Evolutionary conservation across 1,140 invertebrate genomes (phyloP), one percentile per base, ranked within the genome.

Genomic region (Chlorops oryzae): DNA sequence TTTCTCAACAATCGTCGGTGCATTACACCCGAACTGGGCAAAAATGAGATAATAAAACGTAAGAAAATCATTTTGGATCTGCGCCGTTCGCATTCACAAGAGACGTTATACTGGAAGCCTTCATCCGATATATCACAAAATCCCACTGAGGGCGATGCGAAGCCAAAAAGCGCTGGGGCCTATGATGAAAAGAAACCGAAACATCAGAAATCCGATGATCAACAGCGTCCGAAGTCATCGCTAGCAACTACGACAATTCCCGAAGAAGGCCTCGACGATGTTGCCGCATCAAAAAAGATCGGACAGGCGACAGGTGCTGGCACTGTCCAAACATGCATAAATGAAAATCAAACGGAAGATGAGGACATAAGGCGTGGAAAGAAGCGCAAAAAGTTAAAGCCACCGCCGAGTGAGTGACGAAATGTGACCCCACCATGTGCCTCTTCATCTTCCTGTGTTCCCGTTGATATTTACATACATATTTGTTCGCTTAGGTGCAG

Each of bases 1-100:
- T 69, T 68, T 43, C 57, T 60, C 3, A 60, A 59, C 43, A 62
- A 73, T 37, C 60, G 76, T 34, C 66, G 76, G 43, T 78, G 77
- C 58, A 64, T 78, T 4, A 78, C 76, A 5, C 77, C 76, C 0
- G 76, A 78, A 42, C 73, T 73, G 41, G 59, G 69, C n/a, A 69
- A 69, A 24, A 64, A 63, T 22, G 63, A 65, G 42, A 65, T 63
- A 10, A 71, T 68, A 5, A 66, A 71, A 49, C 50, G 68, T 1
- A 72, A 72, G 25, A 71, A 72, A 41, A 65, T 72, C 13, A 71
- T 72, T 35, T 39, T 72, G 40, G 69, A 72, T 59, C 44, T 72
- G 2, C 39, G 68, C 9, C 52, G 69, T 13, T 52, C 63, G 9
- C 69, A 72, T 38, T 70, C 66, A 13, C 69, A 72, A 47, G 69